Conservation (phyloP, 1,140 invertebrate species). For the Polyergus mexicanus region DNA sequence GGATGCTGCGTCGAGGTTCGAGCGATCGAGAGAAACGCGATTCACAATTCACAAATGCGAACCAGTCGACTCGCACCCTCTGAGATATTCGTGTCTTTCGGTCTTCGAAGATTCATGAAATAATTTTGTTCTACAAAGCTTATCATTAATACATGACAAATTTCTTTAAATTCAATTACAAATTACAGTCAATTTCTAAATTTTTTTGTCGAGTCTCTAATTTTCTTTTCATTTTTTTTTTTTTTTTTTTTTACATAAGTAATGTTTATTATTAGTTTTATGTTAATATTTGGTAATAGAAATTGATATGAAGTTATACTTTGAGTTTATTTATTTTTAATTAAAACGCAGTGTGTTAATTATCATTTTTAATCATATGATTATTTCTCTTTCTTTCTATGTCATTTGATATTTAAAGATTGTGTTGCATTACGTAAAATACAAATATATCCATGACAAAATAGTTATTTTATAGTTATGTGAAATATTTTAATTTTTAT, state of each 20-base stretch:
- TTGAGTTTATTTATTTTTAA: not conserved
- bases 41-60: constrained; percentile 17
- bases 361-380: not conserved
- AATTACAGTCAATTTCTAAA: not conserved
- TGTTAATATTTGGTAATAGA: not conserved
- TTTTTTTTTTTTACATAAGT: not conserved
- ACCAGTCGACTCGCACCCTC: constrained; percentile 68
- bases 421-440: not conserved
- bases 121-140: not conserved
- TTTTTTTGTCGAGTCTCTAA: not conserved
- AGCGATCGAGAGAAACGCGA: not conserved
- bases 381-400: not conserved
- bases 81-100: constrained; percentile 45
- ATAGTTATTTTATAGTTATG: not conserved
- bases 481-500: constrained; percentile 16
- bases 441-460: not conserved
- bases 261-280: no score
- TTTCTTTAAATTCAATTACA: not conserved
- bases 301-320: not conserved
- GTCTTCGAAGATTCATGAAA: not conserved
- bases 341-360: not conserved
- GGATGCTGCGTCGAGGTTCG: constrained; percentile 18
- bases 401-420: not conserved
- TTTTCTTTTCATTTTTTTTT: not conserved
- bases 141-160: not conserved